Evolutionary conservation across 2,113 vertebrate genomes (phyloP), one percentile per base, ranked within the genome.

Genomic region (Protobothrops mucrosquamatus): DNA sequence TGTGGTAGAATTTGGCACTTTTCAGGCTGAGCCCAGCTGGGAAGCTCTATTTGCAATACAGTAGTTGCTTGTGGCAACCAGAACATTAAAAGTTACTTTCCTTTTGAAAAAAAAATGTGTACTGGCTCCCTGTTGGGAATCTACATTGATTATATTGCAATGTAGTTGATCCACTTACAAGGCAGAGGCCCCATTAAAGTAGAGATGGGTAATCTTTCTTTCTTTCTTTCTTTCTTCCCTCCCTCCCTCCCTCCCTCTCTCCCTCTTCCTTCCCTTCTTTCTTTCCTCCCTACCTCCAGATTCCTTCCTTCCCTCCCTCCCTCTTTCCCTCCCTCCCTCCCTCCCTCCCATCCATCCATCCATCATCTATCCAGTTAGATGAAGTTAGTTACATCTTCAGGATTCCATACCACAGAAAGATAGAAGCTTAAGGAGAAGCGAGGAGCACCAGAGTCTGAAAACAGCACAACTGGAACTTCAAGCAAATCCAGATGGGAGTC

Each of bases 81-180:
- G 93, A 92, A 24, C 20, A 93, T 94, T 56, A 95, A 94, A 39
- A 85, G 43, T 34, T 22, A n/a, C 89, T 96, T 88, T 61, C 51
- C 43, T 89, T 91, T 48, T 48, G 24, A 39, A 46, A 2, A 24
- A 24, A 15, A 74, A 20, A 61, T 57, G 93, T 91, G 93, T 88
- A 46, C 92, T 81, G 93, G 89, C 39, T 93, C 87, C 56, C 91
- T 81, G 24, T 93, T 95, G 94, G 91, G 94, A 96, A 96, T 93
- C 34, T 87, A 91, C 87, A 95, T 96, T 91, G 7, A 87, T 94
- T 91, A 12, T 51, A 55, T 48, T 69, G 90, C 90, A 92, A 54
- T 69, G 22, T 23, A 11, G 15, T 24, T 22, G 14, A 43, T 26
- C 51, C 59, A 20, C 1, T 26, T 39, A 15, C 34, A 55, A 87